These are phyloP conservation scores for Peromyscus leucopus DNA, from an alignment of 2,113 vertebrate genomes.

Conservation along the genomic window DNA sequence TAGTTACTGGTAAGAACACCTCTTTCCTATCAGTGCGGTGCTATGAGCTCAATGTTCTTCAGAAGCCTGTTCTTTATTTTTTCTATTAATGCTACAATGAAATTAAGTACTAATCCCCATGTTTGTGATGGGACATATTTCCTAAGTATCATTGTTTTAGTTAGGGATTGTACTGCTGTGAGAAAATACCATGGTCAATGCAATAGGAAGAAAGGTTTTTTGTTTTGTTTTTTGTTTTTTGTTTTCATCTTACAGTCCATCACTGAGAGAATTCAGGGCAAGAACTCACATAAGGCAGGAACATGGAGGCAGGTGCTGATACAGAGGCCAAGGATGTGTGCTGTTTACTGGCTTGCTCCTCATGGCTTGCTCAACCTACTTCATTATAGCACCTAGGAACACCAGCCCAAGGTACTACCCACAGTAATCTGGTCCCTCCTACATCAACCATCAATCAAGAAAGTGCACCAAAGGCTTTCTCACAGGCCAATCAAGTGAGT, in stretches of 20 bases:
- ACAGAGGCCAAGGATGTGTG: not conserved
- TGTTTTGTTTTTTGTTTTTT: no score
- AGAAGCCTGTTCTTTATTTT: not conserved
- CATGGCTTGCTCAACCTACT: not conserved
- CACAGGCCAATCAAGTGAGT: not conserved
- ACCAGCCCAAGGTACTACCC: not conserved
- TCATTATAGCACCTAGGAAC: not conserved
- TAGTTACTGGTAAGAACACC: not conserved
- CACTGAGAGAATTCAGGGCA: not conserved
- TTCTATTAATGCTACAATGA: not conserved
- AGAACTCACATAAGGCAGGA: not conserved
- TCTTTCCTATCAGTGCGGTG: not conserved
- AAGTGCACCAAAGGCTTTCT: not conserved
- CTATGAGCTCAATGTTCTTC: not conserved
- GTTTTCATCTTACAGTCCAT: not conserved
- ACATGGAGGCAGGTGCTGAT: not conserved
- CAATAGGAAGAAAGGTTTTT: not conserved
- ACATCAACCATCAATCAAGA: not conserved
- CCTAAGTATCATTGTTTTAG: not conserved
- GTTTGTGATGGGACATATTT: not conserved
- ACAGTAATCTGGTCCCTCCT: not conserved
- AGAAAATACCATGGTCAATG: not conserved
- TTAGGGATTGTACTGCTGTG: not conserved
- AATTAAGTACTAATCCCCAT: conserved; percentile 7
- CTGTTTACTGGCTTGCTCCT: not conserved